phyloP scores from a whole-genome alignment of 2,888 invertebrate genomes.

The Heliconius sara region DNA sequence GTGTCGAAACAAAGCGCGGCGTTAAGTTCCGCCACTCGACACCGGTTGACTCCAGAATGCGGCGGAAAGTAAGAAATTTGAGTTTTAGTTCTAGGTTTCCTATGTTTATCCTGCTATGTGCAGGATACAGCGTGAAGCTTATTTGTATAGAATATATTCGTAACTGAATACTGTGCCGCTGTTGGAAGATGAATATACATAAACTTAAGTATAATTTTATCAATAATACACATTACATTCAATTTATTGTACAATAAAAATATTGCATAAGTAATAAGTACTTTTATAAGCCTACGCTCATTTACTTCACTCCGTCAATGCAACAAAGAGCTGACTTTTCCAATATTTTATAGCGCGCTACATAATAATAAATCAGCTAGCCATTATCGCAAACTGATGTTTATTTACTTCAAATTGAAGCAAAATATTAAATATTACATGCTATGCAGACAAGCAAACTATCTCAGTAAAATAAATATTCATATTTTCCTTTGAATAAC shows the following conservation, averaged over 20 bases:
- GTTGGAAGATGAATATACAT: not conserved
- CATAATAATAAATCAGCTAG: not conserved
- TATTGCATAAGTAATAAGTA: not conserved
- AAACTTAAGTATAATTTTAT: not conserved
- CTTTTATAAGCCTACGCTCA: not conserved
- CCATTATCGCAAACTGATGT: not conserved
- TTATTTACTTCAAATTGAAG: conserved; percentile 11
- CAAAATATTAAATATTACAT: conserved; percentile 1
- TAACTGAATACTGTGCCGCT: not conserved
- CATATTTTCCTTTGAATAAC: conserved; percentile 24
- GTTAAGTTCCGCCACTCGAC: no score
- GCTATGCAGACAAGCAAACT: conserved; percentile 9
- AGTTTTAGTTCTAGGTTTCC: no score
- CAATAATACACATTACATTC: not conserved
- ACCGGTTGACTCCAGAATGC: no score
- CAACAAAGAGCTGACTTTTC: not conserved
- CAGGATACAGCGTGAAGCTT: no score
- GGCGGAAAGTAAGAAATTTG: no score
- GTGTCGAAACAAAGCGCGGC: no score
- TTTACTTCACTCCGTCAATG: not conserved
- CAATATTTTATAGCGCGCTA: not conserved
- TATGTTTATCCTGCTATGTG: no score
- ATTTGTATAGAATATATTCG: not conserved
- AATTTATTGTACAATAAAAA: not conserved
- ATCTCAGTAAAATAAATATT: conserved; percentile 29